A percentile compares a stretch with the other conserved stretches of the same genome.
Evolutionary conservation across 1,140 invertebrate genomes (phyloP).

Genomic region (Plodia interpunctella): DNA sequence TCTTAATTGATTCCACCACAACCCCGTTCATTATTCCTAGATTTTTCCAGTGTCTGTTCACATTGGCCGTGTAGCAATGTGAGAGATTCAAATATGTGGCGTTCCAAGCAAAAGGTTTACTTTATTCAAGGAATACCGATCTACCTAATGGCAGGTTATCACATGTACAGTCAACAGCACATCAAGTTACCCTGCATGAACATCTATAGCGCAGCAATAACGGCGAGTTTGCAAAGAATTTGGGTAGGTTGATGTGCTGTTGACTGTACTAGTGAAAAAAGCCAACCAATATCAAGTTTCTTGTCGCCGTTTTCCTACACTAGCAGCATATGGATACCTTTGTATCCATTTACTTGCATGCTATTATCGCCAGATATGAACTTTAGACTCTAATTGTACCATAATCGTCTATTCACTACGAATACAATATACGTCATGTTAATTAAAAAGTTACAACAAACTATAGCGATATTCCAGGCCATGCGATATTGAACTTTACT

Average conservation of each 20-base stretch:
- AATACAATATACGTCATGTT: constrained; percentile 1
- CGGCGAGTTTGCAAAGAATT: too few species aligned
- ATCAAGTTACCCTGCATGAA: too few species aligned
- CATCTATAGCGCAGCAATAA: too few species aligned
- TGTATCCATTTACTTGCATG: neutral
- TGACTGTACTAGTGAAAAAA: too few species aligned
- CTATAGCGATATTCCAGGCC: neutral
- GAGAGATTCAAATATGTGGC: neutral
- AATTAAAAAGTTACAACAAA: constrained; percentile 16
- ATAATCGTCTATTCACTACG: constrained; percentile 11
- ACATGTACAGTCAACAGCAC: too few species aligned
- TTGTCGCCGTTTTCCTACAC: too few species aligned
- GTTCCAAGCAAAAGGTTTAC: neutral
- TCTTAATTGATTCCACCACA: too few species aligned
- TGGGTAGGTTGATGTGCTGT: too few species aligned
- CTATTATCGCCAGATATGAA: neutral
- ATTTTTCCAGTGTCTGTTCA: too few species aligned
- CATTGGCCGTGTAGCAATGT: neutral
- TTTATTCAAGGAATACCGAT: neutral
- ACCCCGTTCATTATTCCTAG: too few species aligned
- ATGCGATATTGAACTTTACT: neutral
- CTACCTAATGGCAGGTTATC: neutral
- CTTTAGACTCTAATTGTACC: neutral
- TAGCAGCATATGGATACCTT: neutral
- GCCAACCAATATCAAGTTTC: neutral